Evolutionary conservation across 92 coral and sea anemone genomes (phyloP).

Genomic region (Nematostella vectensis): DNA sequence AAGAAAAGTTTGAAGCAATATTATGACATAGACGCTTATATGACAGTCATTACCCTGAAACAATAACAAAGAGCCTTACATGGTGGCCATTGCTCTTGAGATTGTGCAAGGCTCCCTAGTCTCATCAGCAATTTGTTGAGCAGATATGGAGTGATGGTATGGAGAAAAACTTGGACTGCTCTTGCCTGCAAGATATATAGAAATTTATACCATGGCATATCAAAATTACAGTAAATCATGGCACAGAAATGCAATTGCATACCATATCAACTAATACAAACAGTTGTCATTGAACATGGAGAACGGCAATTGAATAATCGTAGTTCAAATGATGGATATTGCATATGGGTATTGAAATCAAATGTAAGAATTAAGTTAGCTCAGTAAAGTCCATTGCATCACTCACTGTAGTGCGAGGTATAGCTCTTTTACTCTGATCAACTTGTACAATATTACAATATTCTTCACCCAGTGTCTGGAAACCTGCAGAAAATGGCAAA

Average conservation of each 20-base stretch:
- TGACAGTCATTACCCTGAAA: too few species aligned
- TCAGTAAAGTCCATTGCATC: too few species aligned
- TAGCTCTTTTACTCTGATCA: conserved; percentile 50
- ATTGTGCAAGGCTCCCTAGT: conserved; percentile 32
- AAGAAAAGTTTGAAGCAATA: too few species aligned
- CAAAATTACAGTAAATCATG: too few species aligned
- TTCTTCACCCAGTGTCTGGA: conserved; percentile 97
- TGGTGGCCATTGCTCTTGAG: conserved; percentile 24
- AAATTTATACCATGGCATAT: too few species aligned
- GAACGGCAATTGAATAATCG: neutral
- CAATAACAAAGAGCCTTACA: too few species aligned
- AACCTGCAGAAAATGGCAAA: conserved; percentile 35
- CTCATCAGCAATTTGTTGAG: conserved; percentile 42
- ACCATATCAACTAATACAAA: too few species aligned
- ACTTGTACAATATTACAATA: conserved; percentile 95
- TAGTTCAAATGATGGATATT: neutral
- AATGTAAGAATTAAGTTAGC: too few species aligned
- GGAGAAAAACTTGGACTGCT: conserved; percentile 43
- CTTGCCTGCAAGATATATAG: conserved; percentile 67
- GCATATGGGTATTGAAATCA: too few species aligned
- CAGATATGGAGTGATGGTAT: conserved; percentile 67
- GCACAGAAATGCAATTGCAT: too few species aligned
- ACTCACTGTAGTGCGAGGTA: conserved; percentile 76
- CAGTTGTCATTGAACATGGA: too few species aligned
- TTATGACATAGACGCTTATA: too few species aligned